Base-by-base conservation (phyloP, 1,140 invertebrate species). In the Drosophila sucinea region DNA sequence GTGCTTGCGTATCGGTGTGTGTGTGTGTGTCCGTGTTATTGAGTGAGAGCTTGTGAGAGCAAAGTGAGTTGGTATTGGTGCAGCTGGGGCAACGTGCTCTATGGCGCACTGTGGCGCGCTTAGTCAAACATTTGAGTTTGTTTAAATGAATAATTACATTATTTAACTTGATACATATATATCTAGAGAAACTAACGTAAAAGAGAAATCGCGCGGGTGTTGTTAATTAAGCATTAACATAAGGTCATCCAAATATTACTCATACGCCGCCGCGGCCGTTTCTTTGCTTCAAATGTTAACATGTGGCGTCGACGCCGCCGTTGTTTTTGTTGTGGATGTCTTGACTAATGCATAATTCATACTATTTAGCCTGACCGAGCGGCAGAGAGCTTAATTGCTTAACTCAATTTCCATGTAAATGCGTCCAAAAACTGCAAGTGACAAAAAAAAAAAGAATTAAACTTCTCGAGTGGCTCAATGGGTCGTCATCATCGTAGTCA, bases 141-240 rank as follows among this genome's bases (percentile, higher is more conserved):
- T 58, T 65, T 86, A 57, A 86, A 86, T 82, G 79, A 87, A 79
- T 86, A 78, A 84, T 89, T 68, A 40, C 65, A 70, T 75, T 89
- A 78, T 68, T 60, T 69, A 74, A 57, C 69, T 32, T 32, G 47
- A 25, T 51, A 44, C n/a, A 44, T 44, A 44, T 47, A 25, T 7
- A 47, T 47, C 25, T 8, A 23, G 17, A 17, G 17, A 17, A 47
- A 51, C 8, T 51, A 51, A 47, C 44, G 5, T 1, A 7, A 17
- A 6, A 27, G 7, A 40, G 57, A 33, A 47, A 47, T 23, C 23
- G 17, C 29, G 29, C 44, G 44, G 44, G 6, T 51, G 7, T 25
- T 51, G 32, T 47, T 29, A 71, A 71, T 57, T 67, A 68, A 67
- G 55, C 41, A 58, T 17, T 17, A 51, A 44, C n/a, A 73, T 29